Conservation (phyloP, 2,113 vertebrate genomes). For the Carassius gibelio region DNA sequence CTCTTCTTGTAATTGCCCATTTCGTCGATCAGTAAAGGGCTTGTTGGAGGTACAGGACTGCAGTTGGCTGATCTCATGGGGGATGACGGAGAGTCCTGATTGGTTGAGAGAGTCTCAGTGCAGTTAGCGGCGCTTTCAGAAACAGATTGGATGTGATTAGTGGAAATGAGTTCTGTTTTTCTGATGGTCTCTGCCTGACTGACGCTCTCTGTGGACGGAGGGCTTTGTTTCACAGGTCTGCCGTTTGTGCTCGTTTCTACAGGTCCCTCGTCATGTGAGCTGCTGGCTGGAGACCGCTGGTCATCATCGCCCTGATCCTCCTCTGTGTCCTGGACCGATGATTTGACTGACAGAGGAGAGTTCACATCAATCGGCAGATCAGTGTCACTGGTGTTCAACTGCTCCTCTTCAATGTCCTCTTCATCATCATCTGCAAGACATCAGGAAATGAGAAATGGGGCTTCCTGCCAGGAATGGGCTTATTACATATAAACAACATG, state of each 20-base stretch:
- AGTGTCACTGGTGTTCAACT: conserved; percentile 31
- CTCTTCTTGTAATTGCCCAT: conserved; percentile 66
- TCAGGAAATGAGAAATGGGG: background rate
- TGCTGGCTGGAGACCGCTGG: conserved; percentile 37
- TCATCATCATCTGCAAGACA: conserved; percentile 61
- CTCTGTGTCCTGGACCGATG: conserved; percentile 30
- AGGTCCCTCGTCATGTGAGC: conserved; percentile 51
- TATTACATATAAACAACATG: background rate
- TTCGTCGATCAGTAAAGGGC: conserved; percentile 51
- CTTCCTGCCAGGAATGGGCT: background rate
- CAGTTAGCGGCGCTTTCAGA: conserved; percentile 43
- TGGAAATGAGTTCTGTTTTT: conserved; percentile 46
- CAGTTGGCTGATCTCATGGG: conserved; percentile 63
- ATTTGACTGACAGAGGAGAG: conserved; percentile 32
- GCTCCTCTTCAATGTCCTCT: conserved; percentile 53
- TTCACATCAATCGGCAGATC: conserved; percentile 39
- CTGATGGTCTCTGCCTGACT: no score
- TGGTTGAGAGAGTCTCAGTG: background rate
- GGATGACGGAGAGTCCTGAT: background rate
- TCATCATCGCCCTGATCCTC: conserved; percentile 50
- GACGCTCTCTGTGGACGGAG: conserved; percentile 45
- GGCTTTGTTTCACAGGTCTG: conserved; percentile 48
- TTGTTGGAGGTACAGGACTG: conserved; percentile 62
- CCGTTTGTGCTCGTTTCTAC: conserved; percentile 40
- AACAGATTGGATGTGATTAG: conserved; percentile 51